A percentile compares a stretch with the other conserved stretches of the same genome.
phyloP scores from a whole-genome alignment of 1,140 invertebrate species.

The Antheraea mylitta region DNA sequence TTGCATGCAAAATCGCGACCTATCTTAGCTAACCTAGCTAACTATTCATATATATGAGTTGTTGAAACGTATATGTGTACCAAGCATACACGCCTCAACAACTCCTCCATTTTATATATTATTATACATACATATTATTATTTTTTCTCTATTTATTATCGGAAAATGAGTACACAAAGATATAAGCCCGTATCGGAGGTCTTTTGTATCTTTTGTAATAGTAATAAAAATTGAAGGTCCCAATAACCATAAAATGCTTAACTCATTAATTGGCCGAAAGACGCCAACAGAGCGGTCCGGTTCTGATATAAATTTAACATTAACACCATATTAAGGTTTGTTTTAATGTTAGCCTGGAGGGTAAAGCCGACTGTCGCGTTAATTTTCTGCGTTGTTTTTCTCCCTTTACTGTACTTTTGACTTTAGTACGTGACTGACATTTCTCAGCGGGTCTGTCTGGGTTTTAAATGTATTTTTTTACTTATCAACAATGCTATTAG shows the following conservation, averaged over 20 bases:
- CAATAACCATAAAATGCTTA: neutral
- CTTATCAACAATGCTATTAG: too few species aligned
- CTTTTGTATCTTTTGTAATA: neutral
- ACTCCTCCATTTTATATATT: too few species aligned
- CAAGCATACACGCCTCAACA: too few species aligned
- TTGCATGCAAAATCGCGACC: too few species aligned
- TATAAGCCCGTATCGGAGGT: neutral
- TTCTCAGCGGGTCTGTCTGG: too few species aligned
- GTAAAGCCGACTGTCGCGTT: neutral
- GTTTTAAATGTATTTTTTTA: too few species aligned
- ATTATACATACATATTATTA: too few species aligned
- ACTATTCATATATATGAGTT: too few species aligned
- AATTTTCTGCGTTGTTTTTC: neutral
- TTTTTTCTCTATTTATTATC: too few species aligned
- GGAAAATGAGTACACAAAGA: neutral
- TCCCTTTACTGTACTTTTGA: neutral
- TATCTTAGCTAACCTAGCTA: too few species aligned
- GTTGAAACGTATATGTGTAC: too few species aligned
- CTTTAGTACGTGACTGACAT: neutral
- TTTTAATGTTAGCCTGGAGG: neutral
- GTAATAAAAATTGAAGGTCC: neutral
- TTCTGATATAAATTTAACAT: neutral
- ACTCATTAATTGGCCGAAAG: slow-evolving; percentile 1
- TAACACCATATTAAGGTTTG: neutral
- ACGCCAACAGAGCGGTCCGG: neutral